These are phyloP conservation scores for Melospiza georgiana DNA, from an alignment of 2,113 vertebrate species.

Conservation along the genomic window DNA sequence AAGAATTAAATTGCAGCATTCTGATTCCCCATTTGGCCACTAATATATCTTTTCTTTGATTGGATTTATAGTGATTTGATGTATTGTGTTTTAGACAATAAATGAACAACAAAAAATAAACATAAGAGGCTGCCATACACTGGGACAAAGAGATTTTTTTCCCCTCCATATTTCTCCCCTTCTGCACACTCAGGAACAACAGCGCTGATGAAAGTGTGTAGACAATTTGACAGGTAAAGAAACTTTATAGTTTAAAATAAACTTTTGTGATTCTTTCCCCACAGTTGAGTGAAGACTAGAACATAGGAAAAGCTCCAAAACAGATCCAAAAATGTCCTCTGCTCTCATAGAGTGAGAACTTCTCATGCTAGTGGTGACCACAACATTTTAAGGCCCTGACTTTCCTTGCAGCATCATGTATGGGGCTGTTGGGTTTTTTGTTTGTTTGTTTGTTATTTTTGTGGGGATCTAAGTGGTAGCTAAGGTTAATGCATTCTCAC, in stretches of 20 bases:
- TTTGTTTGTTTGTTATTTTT: background rate
- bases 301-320: background rate
- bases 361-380: background rate
- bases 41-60: background rate
- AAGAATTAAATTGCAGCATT: background rate
- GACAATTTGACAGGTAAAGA: background rate
- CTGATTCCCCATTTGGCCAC: background rate
- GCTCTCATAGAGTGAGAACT: background rate
- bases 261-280: background rate
- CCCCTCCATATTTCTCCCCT: background rate
- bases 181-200: background rate
- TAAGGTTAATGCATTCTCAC: background rate
- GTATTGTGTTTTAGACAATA: background rate
- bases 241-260: background rate
- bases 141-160: background rate
- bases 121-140: rapidly evolving
- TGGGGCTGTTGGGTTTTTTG: background rate
- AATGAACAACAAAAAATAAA: background rate
- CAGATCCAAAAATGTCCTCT: background rate
- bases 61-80: background rate
- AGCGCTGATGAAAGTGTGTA: background rate
- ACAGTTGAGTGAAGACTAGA: background rate
- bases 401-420: background rate
- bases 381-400: background rate
- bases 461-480: background rate